Evolutionary conservation across 2,797 vertebrate genomes (phyloP).

Genomic region (Myoxocephalus aenaeus): DNA sequence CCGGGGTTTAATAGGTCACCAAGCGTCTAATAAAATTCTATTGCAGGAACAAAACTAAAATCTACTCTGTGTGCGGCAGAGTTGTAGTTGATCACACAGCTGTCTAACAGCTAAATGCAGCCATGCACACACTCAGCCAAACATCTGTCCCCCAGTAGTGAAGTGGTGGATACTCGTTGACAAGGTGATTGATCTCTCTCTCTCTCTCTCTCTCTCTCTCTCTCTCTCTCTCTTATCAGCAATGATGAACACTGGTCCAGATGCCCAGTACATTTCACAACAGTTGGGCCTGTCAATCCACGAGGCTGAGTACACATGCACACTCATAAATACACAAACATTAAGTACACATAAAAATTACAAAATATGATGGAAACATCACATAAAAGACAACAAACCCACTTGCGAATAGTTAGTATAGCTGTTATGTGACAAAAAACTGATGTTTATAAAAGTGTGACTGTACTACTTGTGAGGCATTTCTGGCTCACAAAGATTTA

Average conservation of each 20-base stretch:
- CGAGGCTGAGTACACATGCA: background rate
- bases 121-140: conserved; percentile 29
- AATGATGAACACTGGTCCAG: conserved; percentile 73
- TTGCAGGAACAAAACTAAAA: conserved; percentile 27
- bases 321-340: conserved; percentile 19
- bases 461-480: background rate
- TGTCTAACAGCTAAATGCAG: conserved; percentile 36
- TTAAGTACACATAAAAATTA: background rate
- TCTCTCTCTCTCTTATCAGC: conserved; percentile 47
- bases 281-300: conserved; percentile 65
- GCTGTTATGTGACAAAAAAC: background rate
- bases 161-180: conserved; percentile 70
- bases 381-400: conserved; percentile 9
- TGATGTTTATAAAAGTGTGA: conserved; percentile 18
- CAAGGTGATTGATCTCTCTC: conserved; percentile 73
- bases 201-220: conserved; percentile 19
- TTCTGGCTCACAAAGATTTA: background rate
- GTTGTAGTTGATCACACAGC: conserved; percentile 40
- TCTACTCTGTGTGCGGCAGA: conserved; percentile 22
- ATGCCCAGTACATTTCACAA: conserved; percentile 72
- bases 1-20: background rate
- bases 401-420: conserved; percentile 2
- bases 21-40: conserved; percentile 35
- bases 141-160: conserved; percentile 69
- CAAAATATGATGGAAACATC: conserved; percentile 35